Evolutionary conservation across 1,140 invertebrate genomes (phyloP).

Genomic region (Orchestia grillus): DNA sequence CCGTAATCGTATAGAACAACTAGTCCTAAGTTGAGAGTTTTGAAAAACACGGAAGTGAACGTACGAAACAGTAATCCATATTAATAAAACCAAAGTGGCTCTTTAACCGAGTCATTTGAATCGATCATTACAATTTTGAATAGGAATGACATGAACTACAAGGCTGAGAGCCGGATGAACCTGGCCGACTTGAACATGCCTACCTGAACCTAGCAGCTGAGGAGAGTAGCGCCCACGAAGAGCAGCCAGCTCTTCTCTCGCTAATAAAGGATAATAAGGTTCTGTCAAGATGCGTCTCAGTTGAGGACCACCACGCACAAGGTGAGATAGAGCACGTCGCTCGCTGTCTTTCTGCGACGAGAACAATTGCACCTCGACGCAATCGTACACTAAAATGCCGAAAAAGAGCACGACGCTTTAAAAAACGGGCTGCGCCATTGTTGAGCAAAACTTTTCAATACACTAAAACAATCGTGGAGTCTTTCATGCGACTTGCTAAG

Average conservation of each 20-base stretch:
- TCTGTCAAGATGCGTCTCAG: not conserved
- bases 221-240: not conserved
- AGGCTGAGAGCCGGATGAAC: not conserved
- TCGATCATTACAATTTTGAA: not conserved
- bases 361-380: not conserved
- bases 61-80: too few species aligned
- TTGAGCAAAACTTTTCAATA: not conserved
- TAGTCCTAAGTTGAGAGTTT: too few species aligned
- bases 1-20: too few species aligned
- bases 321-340: not conserved
- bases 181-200: not conserved
- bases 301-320: not conserved
- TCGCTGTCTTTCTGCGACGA: not conserved
- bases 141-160: not conserved
- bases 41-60: too few species aligned
- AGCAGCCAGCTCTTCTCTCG: not conserved
- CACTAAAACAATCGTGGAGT: not conserved
- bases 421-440: not conserved
- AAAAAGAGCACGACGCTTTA: not conserved
- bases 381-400: not conserved
- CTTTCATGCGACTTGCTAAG: not conserved
- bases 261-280: not conserved
- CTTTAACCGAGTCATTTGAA: not conserved
- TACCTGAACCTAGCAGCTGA: not conserved
- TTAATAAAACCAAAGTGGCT: too few species aligned